Conservation (phyloP, 2,113 vertebrate species). For the Myrmophylax atrothorax region DNA sequence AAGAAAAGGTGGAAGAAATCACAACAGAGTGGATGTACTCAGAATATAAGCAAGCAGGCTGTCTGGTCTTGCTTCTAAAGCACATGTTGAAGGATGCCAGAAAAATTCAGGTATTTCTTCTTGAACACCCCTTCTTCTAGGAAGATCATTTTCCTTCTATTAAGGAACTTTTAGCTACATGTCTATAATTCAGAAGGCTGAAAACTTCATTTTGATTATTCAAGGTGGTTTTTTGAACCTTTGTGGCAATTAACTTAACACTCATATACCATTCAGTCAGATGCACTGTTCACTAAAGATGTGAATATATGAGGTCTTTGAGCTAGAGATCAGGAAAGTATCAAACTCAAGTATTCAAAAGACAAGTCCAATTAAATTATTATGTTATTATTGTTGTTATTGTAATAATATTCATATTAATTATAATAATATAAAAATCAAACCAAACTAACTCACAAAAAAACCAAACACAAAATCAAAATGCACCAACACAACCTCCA, state of each 20-base stretch:
- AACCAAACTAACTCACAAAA: neutral
- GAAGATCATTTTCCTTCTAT: neutral
- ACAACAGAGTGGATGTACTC: neutral
- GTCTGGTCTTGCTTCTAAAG: neutral
- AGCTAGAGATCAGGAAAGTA: neutral
- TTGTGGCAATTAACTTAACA: neutral
- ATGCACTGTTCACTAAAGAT: neutral
- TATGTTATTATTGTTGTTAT: neutral
- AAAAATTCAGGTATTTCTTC: neutral
- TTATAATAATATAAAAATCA: neutral
- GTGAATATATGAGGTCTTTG: neutral
- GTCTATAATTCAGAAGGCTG: neutral
- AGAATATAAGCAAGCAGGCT: neutral
- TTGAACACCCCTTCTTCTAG: neutral
- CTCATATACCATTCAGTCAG: neutral
- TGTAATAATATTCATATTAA: neutral
- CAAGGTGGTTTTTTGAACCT: neutral
- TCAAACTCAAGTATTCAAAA: neutral
- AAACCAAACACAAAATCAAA: neutral
- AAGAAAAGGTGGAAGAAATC: neutral
- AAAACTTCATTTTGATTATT: neutral
- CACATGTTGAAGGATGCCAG: neutral
- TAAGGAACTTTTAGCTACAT: neutral
- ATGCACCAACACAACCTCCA: neutral
- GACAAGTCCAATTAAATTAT: neutral